Base-by-base conservation (phyloP, 2,888 invertebrate genomes). In the Patella pellucida region DNA sequence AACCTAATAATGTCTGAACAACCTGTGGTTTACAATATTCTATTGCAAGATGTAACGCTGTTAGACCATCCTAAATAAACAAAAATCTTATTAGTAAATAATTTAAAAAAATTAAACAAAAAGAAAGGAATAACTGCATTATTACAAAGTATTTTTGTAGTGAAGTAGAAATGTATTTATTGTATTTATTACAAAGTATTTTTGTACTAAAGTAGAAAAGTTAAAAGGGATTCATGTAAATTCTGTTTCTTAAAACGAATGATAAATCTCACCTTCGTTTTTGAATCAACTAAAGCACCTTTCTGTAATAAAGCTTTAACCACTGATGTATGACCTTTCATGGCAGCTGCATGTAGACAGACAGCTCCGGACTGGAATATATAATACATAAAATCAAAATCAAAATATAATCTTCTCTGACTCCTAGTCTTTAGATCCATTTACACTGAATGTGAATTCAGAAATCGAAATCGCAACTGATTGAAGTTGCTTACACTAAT, bases 41-140 rank as follows among this genome's bases (percentile, higher is more conserved):
- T 2, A 99, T 99, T 5, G 99, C 99, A 87, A 99, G 96, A 90
- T 99, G 99, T 1, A 99, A 93, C 0, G 99, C 98, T 54, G 99
- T 99, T 91, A 97, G 98, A 91, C 98, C 97, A 88, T 99, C 97
- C 97, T 97, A 9, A 41, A 41, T 41, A 41, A 41, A 41, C 1
- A 41, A 41, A 41, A 41, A 9, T 41, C 4, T 41, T 41, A 41
- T 41, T 41, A 31, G n/a, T 19, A 69, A 0, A 69, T 16, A 69
- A 23, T 31, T n/a, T 19, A 3, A 12, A 19, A 23, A 11, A 69
- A 27, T 23, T 12, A 27, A 9, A 16, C 19, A 31, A 68, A 14
- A n/a, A 15, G 2, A n/a, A 5, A 68, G 16, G 7, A 27, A 27
- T 69, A 16, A 7, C 7, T 41, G 5, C 7, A 41, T 41, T 41